These are phyloP conservation scores for Cnemophilus loriae DNA, from an alignment of 2,113 vertebrate species.

Conservation along the genomic window DNA sequence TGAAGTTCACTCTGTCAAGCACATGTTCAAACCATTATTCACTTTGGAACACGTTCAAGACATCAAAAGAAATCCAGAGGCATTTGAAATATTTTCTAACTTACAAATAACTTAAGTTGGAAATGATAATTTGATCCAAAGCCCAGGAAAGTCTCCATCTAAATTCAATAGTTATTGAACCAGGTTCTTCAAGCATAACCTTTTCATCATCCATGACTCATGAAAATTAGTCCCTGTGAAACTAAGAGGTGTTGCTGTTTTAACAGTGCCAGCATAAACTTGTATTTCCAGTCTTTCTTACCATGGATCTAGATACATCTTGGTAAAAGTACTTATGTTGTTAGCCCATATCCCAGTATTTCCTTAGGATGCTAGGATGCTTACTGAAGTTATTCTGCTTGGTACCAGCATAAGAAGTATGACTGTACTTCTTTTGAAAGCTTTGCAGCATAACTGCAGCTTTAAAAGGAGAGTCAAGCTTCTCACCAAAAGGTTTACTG, in stretches of 20 bases:
- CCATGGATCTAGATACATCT: not conserved
- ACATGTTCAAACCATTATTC: not conserved
- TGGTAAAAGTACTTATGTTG: not conserved
- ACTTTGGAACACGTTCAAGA: not conserved
- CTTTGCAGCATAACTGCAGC: not conserved
- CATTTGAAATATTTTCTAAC: constrained; percentile 27
- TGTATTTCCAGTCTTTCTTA: not conserved
- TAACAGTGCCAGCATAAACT: not conserved
- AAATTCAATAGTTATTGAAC: constrained; percentile 47
- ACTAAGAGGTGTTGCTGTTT: not conserved
- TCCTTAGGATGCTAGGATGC: not conserved
- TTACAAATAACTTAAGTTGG: not conserved
- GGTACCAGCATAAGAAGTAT: not conserved
- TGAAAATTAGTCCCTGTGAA: not conserved
- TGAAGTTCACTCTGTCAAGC: not conserved
- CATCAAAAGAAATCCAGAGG: constrained; percentile 28
- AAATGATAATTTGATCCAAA: constrained; percentile 6
- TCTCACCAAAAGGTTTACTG: not conserved
- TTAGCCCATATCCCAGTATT: not conserved
- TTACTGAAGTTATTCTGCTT: not conserved
- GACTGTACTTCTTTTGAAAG: not conserved
- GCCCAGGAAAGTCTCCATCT: not conserved
- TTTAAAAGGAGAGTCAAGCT: not conserved
- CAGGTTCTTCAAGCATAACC: constrained; percentile 18
- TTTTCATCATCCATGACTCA: not conserved